Percentiles rank a stretch among this genome's conserved stretches.
These are phyloP conservation scores for Progne subis DNA, from an alignment of 2,113 vertebrate species.

Conservation along the genomic window DNA sequence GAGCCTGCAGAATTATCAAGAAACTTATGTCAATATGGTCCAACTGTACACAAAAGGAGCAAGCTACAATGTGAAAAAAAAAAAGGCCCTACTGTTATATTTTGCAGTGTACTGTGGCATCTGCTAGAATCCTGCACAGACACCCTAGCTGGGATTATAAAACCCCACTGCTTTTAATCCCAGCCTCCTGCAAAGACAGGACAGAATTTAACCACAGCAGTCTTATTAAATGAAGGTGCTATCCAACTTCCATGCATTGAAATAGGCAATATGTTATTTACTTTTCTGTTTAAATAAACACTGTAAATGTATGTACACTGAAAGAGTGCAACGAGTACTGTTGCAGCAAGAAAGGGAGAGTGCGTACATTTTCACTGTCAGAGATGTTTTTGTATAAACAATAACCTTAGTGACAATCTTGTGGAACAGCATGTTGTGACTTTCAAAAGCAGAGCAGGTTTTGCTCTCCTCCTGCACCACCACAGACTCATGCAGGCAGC, in stretches of 20 bases:
- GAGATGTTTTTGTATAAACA: constrained; percentile 23
- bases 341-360: neutral
- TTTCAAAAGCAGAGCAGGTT: constrained; percentile 26
- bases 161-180: neutral
- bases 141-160: neutral
- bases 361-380: neutral
- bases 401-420: constrained; percentile 10
- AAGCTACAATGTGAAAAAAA: neutral
- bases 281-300: neutral
- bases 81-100: neutral
- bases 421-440: neutral
- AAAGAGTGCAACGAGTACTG: neutral
- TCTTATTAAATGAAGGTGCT: neutral
- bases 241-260: neutral
- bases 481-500: neutral
- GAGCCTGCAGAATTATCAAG: neutral
- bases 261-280: neutral
- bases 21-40: neutral
- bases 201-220: neutral
- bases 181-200: neutral
- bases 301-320: neutral
- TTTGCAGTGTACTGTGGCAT: neutral
- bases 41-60: neutral
- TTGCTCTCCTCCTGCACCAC: neutral
- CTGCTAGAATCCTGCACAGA: neutral